Conservation (phyloP, 2,797 vertebrate species). For the Anguilla megastoma region DNA sequence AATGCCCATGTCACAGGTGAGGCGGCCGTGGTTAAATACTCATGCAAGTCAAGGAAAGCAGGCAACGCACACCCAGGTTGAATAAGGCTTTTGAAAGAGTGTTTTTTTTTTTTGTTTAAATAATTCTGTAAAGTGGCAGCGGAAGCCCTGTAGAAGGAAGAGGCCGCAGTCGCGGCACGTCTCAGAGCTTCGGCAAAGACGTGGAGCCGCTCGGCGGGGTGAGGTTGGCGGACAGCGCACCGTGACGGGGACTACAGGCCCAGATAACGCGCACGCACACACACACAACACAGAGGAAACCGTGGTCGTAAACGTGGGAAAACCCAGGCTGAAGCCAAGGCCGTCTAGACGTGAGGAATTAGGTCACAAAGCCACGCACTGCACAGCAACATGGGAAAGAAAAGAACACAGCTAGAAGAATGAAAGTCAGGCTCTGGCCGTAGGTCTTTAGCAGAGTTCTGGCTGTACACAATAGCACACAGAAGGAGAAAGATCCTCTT, state of each 20-base stretch:
- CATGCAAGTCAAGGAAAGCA: neutral
- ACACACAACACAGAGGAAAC: no score
- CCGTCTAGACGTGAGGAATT: constrained; percentile 23
- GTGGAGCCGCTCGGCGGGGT: neutral
- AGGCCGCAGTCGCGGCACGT: neutral
- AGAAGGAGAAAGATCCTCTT: neutral
- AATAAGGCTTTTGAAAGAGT: neutral
- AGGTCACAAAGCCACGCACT: neutral
- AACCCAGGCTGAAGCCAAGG: constrained; percentile 18
- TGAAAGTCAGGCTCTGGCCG: neutral
- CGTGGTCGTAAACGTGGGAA: constrained; percentile 46
- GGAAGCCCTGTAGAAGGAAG: neutral
- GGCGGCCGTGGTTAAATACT: neutral
- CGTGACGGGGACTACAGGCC: neutral
- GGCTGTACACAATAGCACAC: neutral
- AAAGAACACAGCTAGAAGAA: neutral
- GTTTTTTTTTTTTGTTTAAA: neutral
- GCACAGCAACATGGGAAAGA: no score
- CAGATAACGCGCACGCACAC: constrained; percentile 15
- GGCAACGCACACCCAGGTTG: neutral
- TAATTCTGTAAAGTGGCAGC: neutral
- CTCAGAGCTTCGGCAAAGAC: neutral
- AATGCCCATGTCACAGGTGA: neutral
- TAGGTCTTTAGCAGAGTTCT: neutral
- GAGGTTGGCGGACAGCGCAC: neutral